Conservation (phyloP, 1,140 invertebrate genomes). For the Antheraea mylitta region DNA sequence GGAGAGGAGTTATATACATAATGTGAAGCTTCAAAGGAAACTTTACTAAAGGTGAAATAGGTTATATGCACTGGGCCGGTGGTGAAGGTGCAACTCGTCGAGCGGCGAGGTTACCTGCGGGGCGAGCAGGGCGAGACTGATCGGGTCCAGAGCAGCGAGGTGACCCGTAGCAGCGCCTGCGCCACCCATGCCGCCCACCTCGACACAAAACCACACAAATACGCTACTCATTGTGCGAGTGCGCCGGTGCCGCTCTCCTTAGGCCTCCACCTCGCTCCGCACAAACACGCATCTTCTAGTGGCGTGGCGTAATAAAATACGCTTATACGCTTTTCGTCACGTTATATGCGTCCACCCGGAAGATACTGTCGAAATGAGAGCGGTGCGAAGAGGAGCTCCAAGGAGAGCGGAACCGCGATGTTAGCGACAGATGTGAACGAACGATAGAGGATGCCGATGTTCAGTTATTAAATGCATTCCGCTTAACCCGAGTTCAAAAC, state of each 20-base stretch:
- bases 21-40: not conserved
- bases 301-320: constrained; percentile 7
- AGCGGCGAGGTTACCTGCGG: constrained; percentile 67
- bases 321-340: constrained; percentile 26
- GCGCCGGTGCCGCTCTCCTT: constrained; percentile 35
- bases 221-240: constrained; percentile 75
- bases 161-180: constrained; percentile 68
- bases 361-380: constrained; percentile 23
- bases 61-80: constrained; percentile 29
- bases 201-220: constrained; percentile 77
- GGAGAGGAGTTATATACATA: constrained; percentile 18
- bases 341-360: constrained; percentile 12
- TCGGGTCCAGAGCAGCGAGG: constrained; percentile 70
- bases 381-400: constrained; percentile 60
- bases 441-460: constrained; percentile 47
- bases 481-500: constrained; percentile 67
- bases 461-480: constrained; percentile 69
- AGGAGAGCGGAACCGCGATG: constrained; percentile 55
- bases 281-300: not conserved
- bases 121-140: constrained; percentile 73
- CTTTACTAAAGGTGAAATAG: constrained; percentile 15
- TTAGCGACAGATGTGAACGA: constrained; percentile 65
- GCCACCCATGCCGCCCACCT: constrained; percentile 75
- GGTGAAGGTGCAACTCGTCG: constrained; percentile 40
- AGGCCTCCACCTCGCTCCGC: not conserved